Percentiles rank a stretch among this genome's conserved stretches.
These are phyloP conservation scores for Chaenodraco wilsoni DNA, from an alignment of 2,797 vertebrate species.

Conservation along the genomic window DNA sequence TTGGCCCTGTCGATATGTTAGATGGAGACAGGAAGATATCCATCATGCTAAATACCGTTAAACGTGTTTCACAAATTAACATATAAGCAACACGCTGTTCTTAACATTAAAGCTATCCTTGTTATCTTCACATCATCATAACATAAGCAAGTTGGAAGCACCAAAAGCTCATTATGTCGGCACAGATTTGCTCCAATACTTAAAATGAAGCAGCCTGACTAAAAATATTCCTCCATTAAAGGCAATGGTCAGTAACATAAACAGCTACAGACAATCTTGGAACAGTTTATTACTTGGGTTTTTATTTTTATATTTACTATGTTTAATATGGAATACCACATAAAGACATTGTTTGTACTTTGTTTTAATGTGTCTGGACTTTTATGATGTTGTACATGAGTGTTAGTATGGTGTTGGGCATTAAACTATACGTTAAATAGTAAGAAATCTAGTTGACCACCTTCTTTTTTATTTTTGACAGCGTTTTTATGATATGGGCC, in stretches of 20 bases:
- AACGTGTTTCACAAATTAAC: slow-evolving; percentile 4
- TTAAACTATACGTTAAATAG: slow-evolving; percentile 87
- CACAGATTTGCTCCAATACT: neutral
- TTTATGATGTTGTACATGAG: slow-evolving; percentile 85
- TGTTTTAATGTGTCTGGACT: slow-evolving; percentile 77
- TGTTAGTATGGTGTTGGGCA: slow-evolving; percentile 86
- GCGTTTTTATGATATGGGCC: neutral
- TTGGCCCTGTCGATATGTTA: slow-evolving; percentile 33
- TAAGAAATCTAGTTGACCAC: slow-evolving; percentile 27
- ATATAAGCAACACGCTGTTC: slow-evolving; percentile 3
- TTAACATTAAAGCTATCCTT: slow-evolving; percentile 2
- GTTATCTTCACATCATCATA: slow-evolving; percentile 13
- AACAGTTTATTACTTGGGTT: slow-evolving; percentile 75
- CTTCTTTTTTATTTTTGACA: slow-evolving; percentile 16
- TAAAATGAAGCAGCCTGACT: neutral
- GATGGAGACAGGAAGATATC: slow-evolving; percentile 6
- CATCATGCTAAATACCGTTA: slow-evolving; percentile 31
- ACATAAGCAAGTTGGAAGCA: neutral
- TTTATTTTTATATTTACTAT: slow-evolving; percentile 81
- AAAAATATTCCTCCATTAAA: slow-evolving; percentile 22
- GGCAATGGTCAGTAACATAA: slow-evolving; percentile 66
- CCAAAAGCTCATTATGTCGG: neutral
- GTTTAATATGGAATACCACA: slow-evolving; percentile 71
- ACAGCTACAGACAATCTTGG: slow-evolving; percentile 80
- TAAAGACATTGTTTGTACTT: slow-evolving; percentile 80